Percentiles rank a stretch among this genome's conserved stretches.
Conservation (phyloP, 2,888 invertebrate species). For the Endomychus coccineus region DNA sequence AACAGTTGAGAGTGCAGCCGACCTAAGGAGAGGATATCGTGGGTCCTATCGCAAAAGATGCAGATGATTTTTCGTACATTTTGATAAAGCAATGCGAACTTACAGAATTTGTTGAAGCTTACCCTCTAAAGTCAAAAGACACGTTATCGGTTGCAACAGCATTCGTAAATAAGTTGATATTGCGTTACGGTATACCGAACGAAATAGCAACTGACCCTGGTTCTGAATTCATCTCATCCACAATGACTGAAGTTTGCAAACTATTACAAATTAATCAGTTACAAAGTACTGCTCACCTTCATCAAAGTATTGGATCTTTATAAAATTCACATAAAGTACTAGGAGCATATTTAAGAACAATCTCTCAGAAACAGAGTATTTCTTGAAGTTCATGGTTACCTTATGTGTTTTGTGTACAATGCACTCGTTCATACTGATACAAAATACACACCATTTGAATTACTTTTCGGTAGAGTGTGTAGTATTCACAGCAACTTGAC, state of each 20-base stretch:
- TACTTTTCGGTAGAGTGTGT: too few species aligned
- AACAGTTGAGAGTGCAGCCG: too few species aligned
- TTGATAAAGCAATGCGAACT: slow-evolving; percentile 2
- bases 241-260: slow-evolving; percentile 4
- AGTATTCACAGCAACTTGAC: too few species aligned
- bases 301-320: slow-evolving; percentile 1
- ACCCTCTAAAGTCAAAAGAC: slow-evolving; percentile 1
- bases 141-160: slow-evolving; percentile 2
- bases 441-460: too few species aligned
- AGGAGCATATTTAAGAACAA: slow-evolving; percentile 1
- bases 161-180: slow-evolving; percentile 1
- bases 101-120: slow-evolving; percentile 3
- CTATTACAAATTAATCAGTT: slow-evolving; percentile 1
- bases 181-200: background rate
- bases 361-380: too few species aligned
- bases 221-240: background rate
- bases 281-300: background rate
- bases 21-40: too few species aligned
- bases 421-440: too few species aligned
- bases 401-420: too few species aligned
- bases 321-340: slow-evolving; percentile 7
- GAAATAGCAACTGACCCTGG: slow-evolving; percentile 2
- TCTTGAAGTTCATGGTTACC: too few species aligned
- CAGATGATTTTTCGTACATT: too few species aligned
- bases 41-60: too few species aligned